Conservation (phyloP, 53 echinoderm and acorn worm species). For the Paelopatides confundens region DNA sequence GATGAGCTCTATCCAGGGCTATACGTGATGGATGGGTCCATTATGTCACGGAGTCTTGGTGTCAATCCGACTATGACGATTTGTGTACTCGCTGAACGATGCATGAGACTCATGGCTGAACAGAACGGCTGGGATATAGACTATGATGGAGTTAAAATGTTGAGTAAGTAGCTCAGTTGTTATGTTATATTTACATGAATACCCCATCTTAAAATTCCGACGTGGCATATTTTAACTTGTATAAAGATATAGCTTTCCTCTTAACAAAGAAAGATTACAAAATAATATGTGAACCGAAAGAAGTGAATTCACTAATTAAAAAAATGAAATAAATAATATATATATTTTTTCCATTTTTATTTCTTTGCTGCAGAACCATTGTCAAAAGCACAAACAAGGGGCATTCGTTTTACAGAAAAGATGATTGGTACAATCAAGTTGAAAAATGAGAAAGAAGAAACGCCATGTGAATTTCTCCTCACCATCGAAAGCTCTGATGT, state of each 20-base stretch:
- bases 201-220: too few relatives aligned
- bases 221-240: too few relatives aligned
- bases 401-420: slow-evolving; percentile 71
- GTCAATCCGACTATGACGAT: slow-evolving; percentile 75
- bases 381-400: not conserved
- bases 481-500: slow-evolving; percentile 67
- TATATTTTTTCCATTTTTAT: not conserved
- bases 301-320: too few relatives aligned
- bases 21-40: slow-evolving; percentile 72
- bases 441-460: not conserved
- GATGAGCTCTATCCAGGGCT: slow-evolving; percentile 69
- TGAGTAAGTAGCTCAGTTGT: slow-evolving; percentile 55
- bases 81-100: slow-evolving; percentile 64
- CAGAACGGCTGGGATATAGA: slow-evolving; percentile 64
- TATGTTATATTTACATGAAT: too few relatives aligned
- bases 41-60: slow-evolving; percentile 77
- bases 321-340: too few relatives aligned
- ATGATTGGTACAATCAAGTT: slow-evolving; percentile 67
- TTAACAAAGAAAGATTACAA: too few relatives aligned
- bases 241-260: too few relatives aligned
- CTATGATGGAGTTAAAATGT: slow-evolving; percentile 52
- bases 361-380: slow-evolving; percentile 29
- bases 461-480: slow-evolving; percentile 59
- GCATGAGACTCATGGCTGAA: slow-evolving; percentile 73
- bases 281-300: too few relatives aligned